Conservation (phyloP, 1,140 invertebrate species). For the Brachionus calyciflorus region DNA sequence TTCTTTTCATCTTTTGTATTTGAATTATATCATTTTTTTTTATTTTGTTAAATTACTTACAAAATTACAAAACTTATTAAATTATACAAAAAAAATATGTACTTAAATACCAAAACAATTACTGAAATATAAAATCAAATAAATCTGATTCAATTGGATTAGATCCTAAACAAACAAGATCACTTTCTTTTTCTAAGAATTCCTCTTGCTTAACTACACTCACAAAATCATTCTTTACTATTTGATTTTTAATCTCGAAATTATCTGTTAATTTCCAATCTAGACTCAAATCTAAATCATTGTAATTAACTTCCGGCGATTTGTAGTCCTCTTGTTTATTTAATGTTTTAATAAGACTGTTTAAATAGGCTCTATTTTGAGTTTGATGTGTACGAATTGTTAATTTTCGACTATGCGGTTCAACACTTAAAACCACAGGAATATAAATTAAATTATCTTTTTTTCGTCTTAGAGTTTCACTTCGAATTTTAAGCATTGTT, state of each 20-base stretch:
- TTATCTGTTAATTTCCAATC: slow-evolving; percentile 11
- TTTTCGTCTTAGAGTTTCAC: slow-evolving; percentile 4
- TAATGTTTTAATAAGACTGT: background rate
- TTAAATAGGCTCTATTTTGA: background rate
- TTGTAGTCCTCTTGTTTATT: slow-evolving; percentile 8
- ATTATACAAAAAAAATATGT: too few relatives aligned
- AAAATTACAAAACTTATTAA: too few relatives aligned
- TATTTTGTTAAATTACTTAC: too few relatives aligned
- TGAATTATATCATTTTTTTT: too few relatives aligned
- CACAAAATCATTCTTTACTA: too few relatives aligned
- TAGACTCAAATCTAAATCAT: background rate
- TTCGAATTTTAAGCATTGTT: background rate
- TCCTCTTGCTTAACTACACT: too few relatives aligned
- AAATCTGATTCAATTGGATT: too few relatives aligned
- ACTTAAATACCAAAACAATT: too few relatives aligned
- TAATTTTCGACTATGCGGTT: background rate
- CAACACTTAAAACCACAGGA: background rate
- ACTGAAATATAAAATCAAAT: too few relatives aligned
- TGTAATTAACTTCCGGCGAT: background rate
- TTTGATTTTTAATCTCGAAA: background rate
- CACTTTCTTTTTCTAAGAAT: too few relatives aligned
- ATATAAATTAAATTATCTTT: slow-evolving; percentile 24
- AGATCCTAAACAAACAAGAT: too few relatives aligned
- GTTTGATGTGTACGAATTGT: background rate
- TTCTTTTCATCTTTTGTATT: too few relatives aligned